Percentiles rank a stretch among this genome's conserved stretches.
Conservation (phyloP, 2,113 vertebrate species). For the Jaculus jaculus region DNA sequence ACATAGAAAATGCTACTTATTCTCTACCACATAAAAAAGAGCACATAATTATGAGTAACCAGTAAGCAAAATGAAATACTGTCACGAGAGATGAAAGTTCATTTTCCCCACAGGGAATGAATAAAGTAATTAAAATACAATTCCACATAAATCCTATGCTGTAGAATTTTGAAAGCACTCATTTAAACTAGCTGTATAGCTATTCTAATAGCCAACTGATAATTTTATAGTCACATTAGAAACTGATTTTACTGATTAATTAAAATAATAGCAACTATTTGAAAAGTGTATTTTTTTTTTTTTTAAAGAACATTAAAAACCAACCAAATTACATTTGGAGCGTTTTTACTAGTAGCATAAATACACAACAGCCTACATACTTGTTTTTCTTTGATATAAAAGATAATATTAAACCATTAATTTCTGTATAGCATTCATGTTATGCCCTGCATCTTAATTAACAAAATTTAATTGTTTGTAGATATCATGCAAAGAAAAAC, state of each 20-base stretch:
- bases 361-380: background rate
- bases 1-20: constrained; percentile 27
- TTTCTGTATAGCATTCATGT: constrained; percentile 38
- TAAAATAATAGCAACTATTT: constrained; percentile 64
- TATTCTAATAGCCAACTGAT: constrained; percentile 57
- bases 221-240: constrained; percentile 62
- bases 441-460: constrained; percentile 8
- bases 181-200: constrained; percentile 56
- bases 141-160: constrained; percentile 17
- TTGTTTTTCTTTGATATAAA: background rate
- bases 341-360: constrained; percentile 22
- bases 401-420: constrained; percentile 18
- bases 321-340: constrained; percentile 43
- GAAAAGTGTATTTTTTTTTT: constrained; percentile 43
- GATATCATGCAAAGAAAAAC: background rate
- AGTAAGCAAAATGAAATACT: constrained; percentile 56
- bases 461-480: background rate
- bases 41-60: constrained; percentile 54
- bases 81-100: constrained; percentile 44
- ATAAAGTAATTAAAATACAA: constrained; percentile 68
- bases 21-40: constrained; percentile 31
- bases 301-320: constrained; percentile 47
- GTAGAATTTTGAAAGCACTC: constrained; percentile 41
- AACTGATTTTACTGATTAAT: constrained; percentile 65
- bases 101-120: constrained; percentile 47